Evolutionary conservation across 2,888 invertebrate species (phyloP).

Genomic region (Notodonta dromedarius): DNA sequence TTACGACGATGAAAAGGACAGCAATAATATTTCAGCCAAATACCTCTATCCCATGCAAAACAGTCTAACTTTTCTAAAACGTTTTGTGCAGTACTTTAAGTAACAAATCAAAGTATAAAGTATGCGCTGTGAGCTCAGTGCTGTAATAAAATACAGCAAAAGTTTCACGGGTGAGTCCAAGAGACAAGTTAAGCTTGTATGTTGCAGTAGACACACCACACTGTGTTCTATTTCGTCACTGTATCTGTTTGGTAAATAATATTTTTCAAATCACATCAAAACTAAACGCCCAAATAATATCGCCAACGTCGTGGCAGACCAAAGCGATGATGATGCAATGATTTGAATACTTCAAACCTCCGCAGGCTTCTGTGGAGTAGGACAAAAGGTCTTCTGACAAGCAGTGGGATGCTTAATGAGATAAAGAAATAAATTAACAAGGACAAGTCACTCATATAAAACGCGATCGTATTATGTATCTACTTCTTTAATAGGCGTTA

Average conservation of each 20-base stretch:
- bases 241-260: neutral
- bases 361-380: too few relatives aligned
- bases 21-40: too few relatives aligned
- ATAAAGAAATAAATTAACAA: too few relatives aligned
- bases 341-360: too few relatives aligned
- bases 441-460: neutral
- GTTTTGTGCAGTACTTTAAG: conserved; percentile 16
- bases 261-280: neutral
- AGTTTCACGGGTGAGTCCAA: conserved; percentile 31
- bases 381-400: too few relatives aligned
- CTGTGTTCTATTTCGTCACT: neutral
- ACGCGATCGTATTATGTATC: neutral
- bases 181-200: conserved; percentile 21
- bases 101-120: conserved; percentile 31
- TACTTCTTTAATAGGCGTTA: neutral
- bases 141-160: conserved; percentile 35
- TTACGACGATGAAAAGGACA: too few relatives aligned
- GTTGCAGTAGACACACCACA: conserved; percentile 4
- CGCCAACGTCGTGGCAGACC: too few relatives aligned
- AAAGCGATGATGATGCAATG: too few relatives aligned
- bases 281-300: too few relatives aligned
- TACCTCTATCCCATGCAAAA: too few relatives aligned
- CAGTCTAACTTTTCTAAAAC: neutral
- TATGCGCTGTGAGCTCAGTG: conserved; percentile 14
- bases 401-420: too few relatives aligned